These are phyloP conservation scores for Halyomorpha halys DNA, from an alignment of 1,140 invertebrate species.

Conservation along the genomic window DNA sequence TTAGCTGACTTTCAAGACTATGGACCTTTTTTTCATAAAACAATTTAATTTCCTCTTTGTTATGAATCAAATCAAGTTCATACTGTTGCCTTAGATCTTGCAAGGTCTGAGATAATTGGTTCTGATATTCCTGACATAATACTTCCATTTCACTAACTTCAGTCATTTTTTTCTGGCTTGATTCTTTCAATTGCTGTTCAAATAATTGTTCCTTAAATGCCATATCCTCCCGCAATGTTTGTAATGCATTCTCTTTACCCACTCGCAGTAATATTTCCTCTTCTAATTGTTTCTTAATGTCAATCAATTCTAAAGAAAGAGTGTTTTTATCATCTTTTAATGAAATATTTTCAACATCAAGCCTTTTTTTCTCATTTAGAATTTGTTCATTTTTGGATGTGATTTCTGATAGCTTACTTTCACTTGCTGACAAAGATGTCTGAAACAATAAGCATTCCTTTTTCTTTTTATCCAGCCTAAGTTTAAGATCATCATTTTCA, in stretches of 20 bases:
- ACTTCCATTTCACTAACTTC: conserved; percentile 72
- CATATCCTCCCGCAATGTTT: conserved; percentile 82
- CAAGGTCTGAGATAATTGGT: conserved; percentile 81
- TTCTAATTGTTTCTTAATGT: conserved; percentile 73
- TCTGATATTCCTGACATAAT: conserved; percentile 84
- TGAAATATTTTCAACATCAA: conserved; percentile 63
- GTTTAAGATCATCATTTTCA: conserved; percentile 72
- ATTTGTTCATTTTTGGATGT: conserved; percentile 66
- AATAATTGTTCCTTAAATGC: conserved; percentile 73
- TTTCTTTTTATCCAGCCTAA: conserved; percentile 68
- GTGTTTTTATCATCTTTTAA: conserved; percentile 64
- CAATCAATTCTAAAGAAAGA: conserved; percentile 60
- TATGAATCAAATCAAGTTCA: conserved; percentile 75
- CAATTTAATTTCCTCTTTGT: conserved; percentile 77
- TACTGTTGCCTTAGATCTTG: conserved; percentile 86
- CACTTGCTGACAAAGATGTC: conserved; percentile 45
- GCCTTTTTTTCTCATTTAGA: conserved; percentile 66
- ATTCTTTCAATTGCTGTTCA: conserved; percentile 82
- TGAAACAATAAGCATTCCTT: conserved; percentile 46
- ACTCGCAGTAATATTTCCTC: conserved; percentile 83
- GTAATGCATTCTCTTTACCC: conserved; percentile 86
- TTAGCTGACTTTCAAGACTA: conserved; percentile 35
- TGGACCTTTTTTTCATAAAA: conserved; percentile 65
- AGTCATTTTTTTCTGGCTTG: conserved; percentile 59
- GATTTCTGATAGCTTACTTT: conserved; percentile 60